Evolutionary conservation across 2,797 vertebrate species (phyloP).

Genomic region (Xiphophorus birchmanni): DNA sequence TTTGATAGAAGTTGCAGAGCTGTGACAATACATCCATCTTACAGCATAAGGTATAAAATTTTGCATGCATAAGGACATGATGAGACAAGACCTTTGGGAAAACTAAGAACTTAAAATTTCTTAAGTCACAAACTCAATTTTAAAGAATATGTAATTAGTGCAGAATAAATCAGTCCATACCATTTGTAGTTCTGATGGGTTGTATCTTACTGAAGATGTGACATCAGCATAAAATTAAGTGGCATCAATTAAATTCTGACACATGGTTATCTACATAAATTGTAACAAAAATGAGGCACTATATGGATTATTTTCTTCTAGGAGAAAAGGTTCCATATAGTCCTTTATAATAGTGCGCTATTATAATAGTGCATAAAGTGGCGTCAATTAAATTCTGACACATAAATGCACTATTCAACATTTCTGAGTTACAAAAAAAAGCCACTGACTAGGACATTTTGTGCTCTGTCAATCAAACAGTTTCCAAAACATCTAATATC

Average conservation of each 20-base stretch:
- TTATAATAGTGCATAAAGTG: too few species aligned
- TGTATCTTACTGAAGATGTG: not conserved
- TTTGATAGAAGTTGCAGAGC: constrained; percentile 57
- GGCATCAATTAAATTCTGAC: not conserved
- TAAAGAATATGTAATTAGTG: not conserved
- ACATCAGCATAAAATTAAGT: not conserved
- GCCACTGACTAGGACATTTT: not conserved
- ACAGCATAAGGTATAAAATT: not conserved
- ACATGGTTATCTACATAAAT: not conserved
- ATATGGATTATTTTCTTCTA: too few species aligned
- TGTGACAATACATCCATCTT: not conserved
- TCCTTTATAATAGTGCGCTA: too few species aligned
- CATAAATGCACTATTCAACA: too few species aligned
- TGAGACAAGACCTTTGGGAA: not conserved
- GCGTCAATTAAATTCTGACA: too few species aligned
- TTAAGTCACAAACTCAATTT: not conserved
- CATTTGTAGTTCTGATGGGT: not conserved
- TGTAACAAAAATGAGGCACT: not conserved
- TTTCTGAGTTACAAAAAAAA: too few species aligned
- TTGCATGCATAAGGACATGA: not conserved
- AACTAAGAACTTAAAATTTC: not conserved
- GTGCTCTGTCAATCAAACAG: not conserved
- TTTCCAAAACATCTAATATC: not conserved
- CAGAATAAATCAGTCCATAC: not conserved
- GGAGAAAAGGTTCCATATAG: too few species aligned